These are phyloP conservation scores for Catostomus latipinnis DNA, from an alignment of 2,797 vertebrate genomes.

Conservation along the genomic window DNA sequence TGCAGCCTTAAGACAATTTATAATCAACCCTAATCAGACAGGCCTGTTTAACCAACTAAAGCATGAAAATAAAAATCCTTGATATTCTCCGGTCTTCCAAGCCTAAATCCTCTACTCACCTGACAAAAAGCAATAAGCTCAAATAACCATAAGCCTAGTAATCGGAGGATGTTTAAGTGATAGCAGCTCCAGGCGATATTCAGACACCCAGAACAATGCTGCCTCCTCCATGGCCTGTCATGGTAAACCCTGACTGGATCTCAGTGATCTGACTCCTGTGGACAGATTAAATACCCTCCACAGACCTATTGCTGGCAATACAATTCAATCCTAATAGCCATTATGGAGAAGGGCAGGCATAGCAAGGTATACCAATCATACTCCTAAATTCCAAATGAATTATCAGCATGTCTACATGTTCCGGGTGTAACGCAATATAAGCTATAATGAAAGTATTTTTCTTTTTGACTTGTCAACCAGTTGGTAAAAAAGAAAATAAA, in stretches of 20 bases:
- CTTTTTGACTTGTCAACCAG: no score
- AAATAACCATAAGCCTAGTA: slow-evolving; percentile 86
- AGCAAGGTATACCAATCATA: neutral
- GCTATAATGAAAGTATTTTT: no score
- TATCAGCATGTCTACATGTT: no score
- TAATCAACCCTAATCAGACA: slow-evolving; percentile 48
- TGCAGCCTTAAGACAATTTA: slow-evolving; percentile 48
- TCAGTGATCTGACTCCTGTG: slow-evolving; percentile 68
- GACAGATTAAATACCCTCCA: slow-evolving; percentile 79
- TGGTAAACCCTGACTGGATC: slow-evolving; percentile 53
- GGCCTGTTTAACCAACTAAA: slow-evolving; percentile 46
- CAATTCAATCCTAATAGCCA: slow-evolving; percentile 79
- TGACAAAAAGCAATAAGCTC: slow-evolving; percentile 84
- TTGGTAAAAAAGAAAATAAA: no score
- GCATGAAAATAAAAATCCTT: slow-evolving; percentile 50
- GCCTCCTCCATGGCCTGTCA: slow-evolving; percentile 85
- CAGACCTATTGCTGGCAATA: slow-evolving; percentile 82
- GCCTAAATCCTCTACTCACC: slow-evolving; percentile 76
- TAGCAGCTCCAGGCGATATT: slow-evolving; percentile 82
- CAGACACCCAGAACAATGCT: slow-evolving; percentile 81
- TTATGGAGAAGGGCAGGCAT: slow-evolving; percentile 51
- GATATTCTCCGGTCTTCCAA: slow-evolving; percentile 35
- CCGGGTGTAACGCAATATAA: no score
- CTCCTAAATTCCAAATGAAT: neutral
- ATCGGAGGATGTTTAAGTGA: slow-evolving; percentile 85